Conservation (phyloP, 2,797 vertebrate genomes). For the Notolabrus celidotus region DNA sequence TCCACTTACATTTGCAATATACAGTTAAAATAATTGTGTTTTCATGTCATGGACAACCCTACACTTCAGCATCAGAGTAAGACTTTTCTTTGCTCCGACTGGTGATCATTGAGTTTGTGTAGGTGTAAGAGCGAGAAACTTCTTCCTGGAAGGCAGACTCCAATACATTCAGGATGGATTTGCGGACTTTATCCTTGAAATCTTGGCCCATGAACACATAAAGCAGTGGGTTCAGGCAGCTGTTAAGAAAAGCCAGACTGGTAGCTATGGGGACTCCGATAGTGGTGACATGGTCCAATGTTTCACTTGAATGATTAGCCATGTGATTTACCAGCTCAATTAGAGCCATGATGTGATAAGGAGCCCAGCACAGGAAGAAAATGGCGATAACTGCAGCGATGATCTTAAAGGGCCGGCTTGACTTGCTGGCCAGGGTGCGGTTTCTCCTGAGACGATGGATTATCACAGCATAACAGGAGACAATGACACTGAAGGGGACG, state of each 20-base stretch:
- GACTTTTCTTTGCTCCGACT: conserved; percentile 80
- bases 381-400: conserved; percentile 89
- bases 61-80: conserved; percentile 74
- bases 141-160: conserved; percentile 87
- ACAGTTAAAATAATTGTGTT: conserved; percentile 39
- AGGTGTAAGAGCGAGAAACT: conserved; percentile 75
- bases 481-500: conserved; percentile 87
- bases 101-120: conserved; percentile 76
- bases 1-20: conserved; percentile 52
- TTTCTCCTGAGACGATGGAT: conserved; percentile 82
- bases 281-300: conserved; percentile 38
- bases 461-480: conserved; percentile 86
- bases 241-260: conserved; percentile 80
- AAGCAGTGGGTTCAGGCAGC: conserved; percentile 86
- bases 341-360: conserved; percentile 87
- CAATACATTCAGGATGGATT: conserved; percentile 83
- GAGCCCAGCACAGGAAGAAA: conserved; percentile 93
- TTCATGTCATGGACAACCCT: conserved; percentile 7
- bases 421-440: conserved; percentile 80
- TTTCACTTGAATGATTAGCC: neutral
- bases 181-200: conserved; percentile 84
- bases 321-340: conserved; percentile 80
- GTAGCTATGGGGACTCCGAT: conserved; percentile 76
- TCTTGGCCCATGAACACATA: conserved; percentile 88
- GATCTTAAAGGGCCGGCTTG: conserved; percentile 87